Percentiles rank a stretch among this genome's conserved stretches.
phyloP scores from a whole-genome alignment of 2,113 vertebrate species.

The Grallaria varia region DNA sequence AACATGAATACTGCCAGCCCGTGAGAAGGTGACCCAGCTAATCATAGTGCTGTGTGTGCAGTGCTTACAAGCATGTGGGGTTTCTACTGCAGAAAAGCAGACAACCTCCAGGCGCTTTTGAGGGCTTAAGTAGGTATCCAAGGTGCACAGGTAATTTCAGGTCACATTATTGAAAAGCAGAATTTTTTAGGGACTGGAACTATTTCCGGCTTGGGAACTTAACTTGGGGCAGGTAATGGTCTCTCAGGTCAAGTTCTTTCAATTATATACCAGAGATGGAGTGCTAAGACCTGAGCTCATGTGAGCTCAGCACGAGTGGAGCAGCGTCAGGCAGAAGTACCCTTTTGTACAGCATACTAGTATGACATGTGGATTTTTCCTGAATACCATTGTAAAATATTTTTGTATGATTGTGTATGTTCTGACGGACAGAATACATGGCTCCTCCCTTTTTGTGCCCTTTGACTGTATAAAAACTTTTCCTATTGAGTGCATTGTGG shows the following conservation, averaged over 20 bases:
- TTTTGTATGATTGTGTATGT: not conserved
- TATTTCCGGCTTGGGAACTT: not conserved
- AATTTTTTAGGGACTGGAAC: not conserved
- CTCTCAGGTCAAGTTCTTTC: not conserved
- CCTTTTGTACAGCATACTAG: not conserved
- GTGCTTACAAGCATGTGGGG: not conserved
- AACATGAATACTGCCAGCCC: not conserved
- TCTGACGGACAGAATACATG: not conserved
- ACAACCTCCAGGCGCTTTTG: not conserved
- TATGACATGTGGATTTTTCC: not conserved
- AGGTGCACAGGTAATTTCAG: not conserved
- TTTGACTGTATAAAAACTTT: not conserved
- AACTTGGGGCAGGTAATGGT: not conserved
- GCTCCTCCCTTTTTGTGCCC: not conserved
- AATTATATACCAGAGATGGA: not conserved
- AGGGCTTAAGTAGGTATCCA: not conserved
- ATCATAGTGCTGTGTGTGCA: fast-evolving
- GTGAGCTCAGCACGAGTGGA: not conserved
- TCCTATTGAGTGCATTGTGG: not conserved
- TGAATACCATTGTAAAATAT: not conserved
- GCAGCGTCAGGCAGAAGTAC: not conserved
- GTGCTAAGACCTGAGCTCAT: not conserved
- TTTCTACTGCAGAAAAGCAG: not conserved
- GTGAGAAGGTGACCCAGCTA: not conserved
- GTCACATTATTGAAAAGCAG: not conserved